Conservation (phyloP, 2,113 vertebrate genomes). For the Nycticebus coucang region DNA sequence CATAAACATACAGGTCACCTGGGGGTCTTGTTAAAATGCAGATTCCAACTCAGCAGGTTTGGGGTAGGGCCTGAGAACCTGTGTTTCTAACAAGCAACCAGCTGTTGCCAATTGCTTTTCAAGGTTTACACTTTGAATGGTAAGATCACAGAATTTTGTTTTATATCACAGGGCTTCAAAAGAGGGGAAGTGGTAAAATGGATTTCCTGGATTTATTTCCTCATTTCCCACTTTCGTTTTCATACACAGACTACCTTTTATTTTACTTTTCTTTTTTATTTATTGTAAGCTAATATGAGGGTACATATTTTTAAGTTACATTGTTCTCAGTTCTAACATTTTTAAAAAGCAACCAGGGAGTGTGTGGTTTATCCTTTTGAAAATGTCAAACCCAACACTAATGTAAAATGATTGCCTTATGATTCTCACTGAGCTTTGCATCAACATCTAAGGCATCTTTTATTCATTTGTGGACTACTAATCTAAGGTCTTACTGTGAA, state of each 20-base stretch:
- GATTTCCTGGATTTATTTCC: constrained; percentile 6
- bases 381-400: neutral
- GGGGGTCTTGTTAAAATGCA: neutral
- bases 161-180: neutral
- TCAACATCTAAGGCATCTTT: neutral
- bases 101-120: rapidly evolving
- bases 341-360: neutral
- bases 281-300: too few relatives aligned
- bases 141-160: neutral
- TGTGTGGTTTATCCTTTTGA: neutral
- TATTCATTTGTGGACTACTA: constrained; percentile 22
- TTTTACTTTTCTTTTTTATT: too few relatives aligned
- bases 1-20: neutral
- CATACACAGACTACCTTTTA: neutral
- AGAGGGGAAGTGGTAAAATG: neutral
- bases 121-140: neutral
- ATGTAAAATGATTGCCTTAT: neutral
- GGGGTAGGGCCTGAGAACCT: neutral
- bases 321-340: neutral
- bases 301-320: too few relatives aligned
- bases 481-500: neutral
- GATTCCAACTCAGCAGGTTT: neutral
- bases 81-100: neutral
- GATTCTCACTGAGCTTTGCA: neutral
- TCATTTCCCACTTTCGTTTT: neutral